Evolutionary conservation across 1,140 invertebrate genomes (phyloP), one percentile per base, ranked within the genome.

Genomic region (Littorina saxatilis): DNA sequence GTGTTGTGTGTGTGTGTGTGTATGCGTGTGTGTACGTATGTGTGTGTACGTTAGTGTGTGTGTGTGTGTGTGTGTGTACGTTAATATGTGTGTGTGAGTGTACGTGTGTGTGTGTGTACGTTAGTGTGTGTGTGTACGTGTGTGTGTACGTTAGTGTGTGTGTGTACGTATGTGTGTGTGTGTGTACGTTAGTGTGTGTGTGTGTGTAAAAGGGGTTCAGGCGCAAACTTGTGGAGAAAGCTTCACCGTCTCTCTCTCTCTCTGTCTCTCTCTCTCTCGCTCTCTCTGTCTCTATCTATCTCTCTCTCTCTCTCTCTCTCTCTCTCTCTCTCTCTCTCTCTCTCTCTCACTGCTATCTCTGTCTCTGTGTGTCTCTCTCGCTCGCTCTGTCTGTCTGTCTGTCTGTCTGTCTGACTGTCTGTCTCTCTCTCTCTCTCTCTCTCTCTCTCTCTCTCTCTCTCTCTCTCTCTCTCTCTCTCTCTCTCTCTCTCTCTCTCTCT

Each of bases 401-500:
- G 4, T 29, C 50, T 78, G 11, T 78, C 75, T 78, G 11, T 29
- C 52, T 78, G 9, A 61, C 29, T 61, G 11, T 58, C 75, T 78
- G 20, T 58, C 23, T 61, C 35, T 55, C 11, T 35, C 52, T 37
- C 29, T 35, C 73, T 27, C 11, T 75, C 37, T 75, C 11, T 75
- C 37, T 75, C 11, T 75, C 37, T 75, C 11, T 75, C 37, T 75
- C 11, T 75, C 37, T 75, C 39, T 40, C 23, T 74, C 20, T 74
- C 29, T 74, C 20, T 74, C 29, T 74, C 20, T 74, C 29, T 74
- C 72, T 74, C 29, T 74, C 72, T 74, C 29, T 74, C 72, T 74
- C 29, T 74, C 72, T 74, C 29, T 74, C 72, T 74, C 29, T 74
- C 72, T 74, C 29, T 74, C 72, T 74, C 29, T 39, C 72, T 39